Base-by-base conservation (phyloP, 2,888 invertebrate genomes). In the Stegana nigrithorax region DNA sequence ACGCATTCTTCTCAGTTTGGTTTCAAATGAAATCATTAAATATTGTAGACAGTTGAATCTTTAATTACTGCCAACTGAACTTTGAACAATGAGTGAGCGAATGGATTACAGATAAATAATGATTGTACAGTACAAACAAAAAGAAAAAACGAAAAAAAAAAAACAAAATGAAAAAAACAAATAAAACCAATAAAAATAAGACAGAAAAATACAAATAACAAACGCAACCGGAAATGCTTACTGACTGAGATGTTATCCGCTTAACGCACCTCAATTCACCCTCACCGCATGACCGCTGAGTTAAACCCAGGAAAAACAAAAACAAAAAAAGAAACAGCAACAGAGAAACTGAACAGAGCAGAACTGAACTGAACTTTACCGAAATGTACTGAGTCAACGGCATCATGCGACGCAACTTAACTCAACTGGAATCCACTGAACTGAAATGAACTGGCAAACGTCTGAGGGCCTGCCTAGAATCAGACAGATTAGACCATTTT, bases 241-340 rank as follows among this genome's bases (percentile, higher is more conserved):
- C 78, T 71, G 75, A 73, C 79, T 67, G 77, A 78, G 77, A 78
- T 75, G 71, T 73, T 75, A 78, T 78, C 79, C 74, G 51, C 47
- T 12, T 42, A 42, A 2, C 8, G 6, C n/a, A 17, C 17, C 42
- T 42, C 42, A 42, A n/a, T n/a, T n/a, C n/a, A n/a, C 14, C 42
- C n/a, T 10, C 42, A 5, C 42, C 14, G 5, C 42, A 4, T n/a
- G n/a, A 42, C 4, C 8, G 42, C 42, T 14, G n/a, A 32, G 8
- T 32, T 32, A 12, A 32, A n/a, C 10, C 1, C 32, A 12, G 32
- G 8, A 5, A 12, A n/a, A 0, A 12, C n/a, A 32, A 32, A 4
- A 32, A 32, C 12, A 6, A 50, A 23, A 47, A 50, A n/a, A 17
- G 42, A 10, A 19, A 19, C 42, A 42, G 19, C 19, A 10, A 14